Evolutionary conservation across 2,113 vertebrate genomes (phyloP), one percentile per base, ranked within the genome.

Genomic region (Thamnophis sirtalis): DNA sequence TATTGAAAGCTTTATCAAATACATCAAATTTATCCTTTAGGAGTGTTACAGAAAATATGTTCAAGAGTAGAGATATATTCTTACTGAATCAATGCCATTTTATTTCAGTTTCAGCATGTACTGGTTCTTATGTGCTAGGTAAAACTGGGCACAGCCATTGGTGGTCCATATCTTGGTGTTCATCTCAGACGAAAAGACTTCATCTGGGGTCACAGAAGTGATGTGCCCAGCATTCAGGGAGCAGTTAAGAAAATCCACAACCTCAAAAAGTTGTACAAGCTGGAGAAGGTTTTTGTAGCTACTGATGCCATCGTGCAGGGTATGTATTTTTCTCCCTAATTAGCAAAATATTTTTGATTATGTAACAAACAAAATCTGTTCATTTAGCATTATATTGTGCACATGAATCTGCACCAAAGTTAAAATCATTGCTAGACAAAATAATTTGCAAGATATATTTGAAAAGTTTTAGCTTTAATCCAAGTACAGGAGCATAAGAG

Each of bases 151-250:
- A 98, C 97, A 38, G 98, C 98, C 9, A 95, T 96, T 89, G 99
- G 99, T 0, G 99, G 99, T 1, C 97, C 98, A 0, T 99, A 99
- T 93, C 97, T 99, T 1, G 99, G 97, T 0, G 98, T 98, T 38
- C 99, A 99, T 94, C 97, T 99, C 54, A 97, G 99, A 73, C 98
- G 99, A 55, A 99, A 98, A 93, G 99, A 99, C 95, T 99, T 99
- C 56, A 97, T 99, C 95, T 99, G 99, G 99, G 99, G 99, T 51
- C 99, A 99, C 97, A 97, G 99, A 96, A 98, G 98, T 58, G 99
- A 99, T 0, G 98, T 99, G 17, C 99, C 99, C 55, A 99, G 98
- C 93, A 97, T 99, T 15, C 97, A 97, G 26, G 98, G 97, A 21
- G 98, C 99, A 0, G 98, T 97, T 28, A 97, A 97, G 96, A 98